Conservation (phyloP, 2,888 invertebrate species). For the Hybos culiciformis region DNA sequence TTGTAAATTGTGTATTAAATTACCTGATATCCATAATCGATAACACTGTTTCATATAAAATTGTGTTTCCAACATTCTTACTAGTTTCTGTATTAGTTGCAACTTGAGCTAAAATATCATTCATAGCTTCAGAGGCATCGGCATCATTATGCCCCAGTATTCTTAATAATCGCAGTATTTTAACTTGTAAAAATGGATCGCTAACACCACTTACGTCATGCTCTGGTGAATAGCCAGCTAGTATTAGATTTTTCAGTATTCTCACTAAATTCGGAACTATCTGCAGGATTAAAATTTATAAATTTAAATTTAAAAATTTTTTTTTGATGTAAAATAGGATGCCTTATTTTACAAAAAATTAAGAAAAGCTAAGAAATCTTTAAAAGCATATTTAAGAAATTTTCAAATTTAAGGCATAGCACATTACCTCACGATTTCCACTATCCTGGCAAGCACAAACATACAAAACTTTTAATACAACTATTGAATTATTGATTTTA, state of each 20-base stretch:
- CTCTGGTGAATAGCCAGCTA: slow-evolving; percentile 98
- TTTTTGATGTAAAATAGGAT: not conserved
- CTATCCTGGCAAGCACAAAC: slow-evolving; percentile 46
- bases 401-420: not conserved
- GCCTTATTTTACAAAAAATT: not conserved
- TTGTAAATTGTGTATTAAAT: not conserved
- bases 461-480: slow-evolving; percentile 27
- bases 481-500: slow-evolving; percentile 16
- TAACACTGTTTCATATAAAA: slow-evolving; percentile 98
- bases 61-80: slow-evolving; percentile 99
- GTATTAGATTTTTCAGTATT: slow-evolving; percentile 93
- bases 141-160: slow-evolving; percentile 93
- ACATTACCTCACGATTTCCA: slow-evolving; percentile 56
- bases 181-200: slow-evolving; percentile 98
- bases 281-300: slow-evolving; percentile 39
- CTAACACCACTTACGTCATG: slow-evolving; percentile 99
- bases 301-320: not conserved
- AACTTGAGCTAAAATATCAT: slow-evolving; percentile 97
- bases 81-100: slow-evolving; percentile 99
- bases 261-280: slow-evolving; percentile 97
- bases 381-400: not conserved
- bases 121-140: slow-evolving; percentile 98
- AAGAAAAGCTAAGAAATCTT: not conserved
- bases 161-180: slow-evolving; percentile 86
- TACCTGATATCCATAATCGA: slow-evolving; percentile 94